Evolutionary conservation across 1,140 invertebrate genomes (phyloP), one percentile per base, ranked within the genome.

Genomic region (Tribolium madens): DNA sequence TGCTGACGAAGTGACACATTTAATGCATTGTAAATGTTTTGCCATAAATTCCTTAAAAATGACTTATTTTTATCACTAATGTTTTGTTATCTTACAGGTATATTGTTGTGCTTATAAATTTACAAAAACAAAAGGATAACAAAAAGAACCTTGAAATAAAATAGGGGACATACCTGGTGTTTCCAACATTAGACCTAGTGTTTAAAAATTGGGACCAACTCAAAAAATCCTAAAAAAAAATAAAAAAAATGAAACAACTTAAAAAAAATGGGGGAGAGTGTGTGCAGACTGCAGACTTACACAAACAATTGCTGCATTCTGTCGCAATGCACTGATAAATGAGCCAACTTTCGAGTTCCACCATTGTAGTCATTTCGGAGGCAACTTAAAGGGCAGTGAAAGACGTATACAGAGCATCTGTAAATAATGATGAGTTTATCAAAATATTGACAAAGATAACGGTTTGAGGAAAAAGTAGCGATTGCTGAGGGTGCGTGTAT

Each of bases 271-370:
- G 12, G n/a, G 5, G 47, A 46, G 31, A 57, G 4, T 75, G 18
- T 73, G 21, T 76, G 17, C 6, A n/a, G n/a, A n/a, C n/a, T n/a
- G n/a, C n/a, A n/a, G 12, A 89, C 89, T 87, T 86, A 90, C 89
- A 90, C 79, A 88, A 80, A 81, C 86, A 89, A 83, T 89, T 86
- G 85, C 88, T 89, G 84, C 89, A 90, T 84, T 90, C 89, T 76
- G 89, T 89, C 70, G 88, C 86, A 71, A 90, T 88, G 85, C 87
- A 90, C 79, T 90, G 89, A 82, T 90, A 90, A 81, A 90, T 89
- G 77, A 90, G 85, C 89, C 89, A 90, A 81, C 89, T 88, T 81
- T 90, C 89, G 79, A 90, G 79, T 82, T 90, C 89, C 73, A 89
- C 87, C 85, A 89, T 89, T 9, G 89, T 86, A 76, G 88, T 87